phyloP scores from a whole-genome alignment of 2,113 vertebrate genomes.

The Elgaria multicarinata region DNA sequence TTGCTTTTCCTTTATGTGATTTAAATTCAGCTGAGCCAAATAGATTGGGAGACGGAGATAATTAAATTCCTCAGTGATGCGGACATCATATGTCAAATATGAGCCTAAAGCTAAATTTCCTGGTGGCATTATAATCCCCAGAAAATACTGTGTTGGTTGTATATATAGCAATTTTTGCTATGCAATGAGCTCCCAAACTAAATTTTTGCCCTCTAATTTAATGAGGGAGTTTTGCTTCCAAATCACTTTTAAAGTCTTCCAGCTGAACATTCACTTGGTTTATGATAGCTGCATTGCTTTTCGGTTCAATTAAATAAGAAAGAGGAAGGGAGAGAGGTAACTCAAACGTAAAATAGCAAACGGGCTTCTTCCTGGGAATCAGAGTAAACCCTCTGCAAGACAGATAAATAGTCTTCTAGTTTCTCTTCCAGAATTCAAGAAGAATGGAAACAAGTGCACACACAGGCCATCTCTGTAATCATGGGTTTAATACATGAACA shows the following conservation, averaged over 20 bases:
- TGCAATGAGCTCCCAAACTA: conserved; percentile 61
- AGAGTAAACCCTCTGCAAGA: background rate
- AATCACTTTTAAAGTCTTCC: conserved; percentile 74
- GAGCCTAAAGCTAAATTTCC: conserved; percentile 59
- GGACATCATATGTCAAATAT: conserved; percentile 57
- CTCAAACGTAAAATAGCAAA: conserved; percentile 6
- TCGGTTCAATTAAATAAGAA: conserved; percentile 69
- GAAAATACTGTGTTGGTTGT: conserved; percentile 55
- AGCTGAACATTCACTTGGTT: conserved; percentile 70
- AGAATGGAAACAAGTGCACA: background rate
- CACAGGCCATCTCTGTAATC: background rate
- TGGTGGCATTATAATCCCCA: conserved; percentile 54
- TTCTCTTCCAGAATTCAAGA: background rate
- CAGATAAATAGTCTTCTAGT: background rate
- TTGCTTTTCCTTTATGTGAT: conserved; percentile 24
- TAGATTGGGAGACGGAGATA: conserved; percentile 25
- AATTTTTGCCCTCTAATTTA: conserved; percentile 74
- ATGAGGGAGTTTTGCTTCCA: conserved; percentile 74
- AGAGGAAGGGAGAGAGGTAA: background rate
- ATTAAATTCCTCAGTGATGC: conserved; percentile 52
- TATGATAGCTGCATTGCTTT: conserved; percentile 68
- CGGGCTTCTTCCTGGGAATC: background rate
- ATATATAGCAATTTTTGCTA: conserved; percentile 58
- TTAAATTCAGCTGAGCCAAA: conserved; percentile 38
- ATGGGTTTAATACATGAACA: background rate